Percentiles rank a stretch among this genome's conserved stretches.
phyloP scores from a whole-genome alignment of 2,888 invertebrate genomes.

The Nomada ruficornis region DNA sequence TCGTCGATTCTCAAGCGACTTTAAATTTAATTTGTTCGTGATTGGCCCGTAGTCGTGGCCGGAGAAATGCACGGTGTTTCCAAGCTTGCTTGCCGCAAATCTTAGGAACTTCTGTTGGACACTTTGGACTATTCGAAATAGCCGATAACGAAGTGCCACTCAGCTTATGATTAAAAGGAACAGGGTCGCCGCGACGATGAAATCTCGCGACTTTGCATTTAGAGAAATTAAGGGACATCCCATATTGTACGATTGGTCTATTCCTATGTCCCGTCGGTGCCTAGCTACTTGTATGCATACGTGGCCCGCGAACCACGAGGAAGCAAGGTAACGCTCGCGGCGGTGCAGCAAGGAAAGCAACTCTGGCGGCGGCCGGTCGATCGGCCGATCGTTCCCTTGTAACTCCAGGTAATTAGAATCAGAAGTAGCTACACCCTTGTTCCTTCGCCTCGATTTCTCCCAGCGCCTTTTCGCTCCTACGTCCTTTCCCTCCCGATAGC shows the following conservation, averaged over 20 bases:
- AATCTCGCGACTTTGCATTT: no score
- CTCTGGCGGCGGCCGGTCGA: conserved; percentile 23
- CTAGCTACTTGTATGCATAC: conserved; percentile 20
- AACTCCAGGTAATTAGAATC: conserved; percentile 76
- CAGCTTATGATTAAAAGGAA: no score
- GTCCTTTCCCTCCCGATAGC: conserved; percentile 20
- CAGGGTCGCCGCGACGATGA: no score
- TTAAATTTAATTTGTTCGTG: no score
- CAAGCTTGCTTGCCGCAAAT: no score
- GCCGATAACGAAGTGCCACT: no score
- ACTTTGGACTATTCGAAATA: no score
- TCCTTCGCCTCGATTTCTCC: conserved; percentile 40
- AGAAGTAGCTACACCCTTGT: conserved; percentile 67
- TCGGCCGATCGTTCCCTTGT: conserved; percentile 69
- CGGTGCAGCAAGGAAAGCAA: conserved; percentile 35
- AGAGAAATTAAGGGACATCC: conserved; percentile 17
- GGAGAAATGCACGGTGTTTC: no score
- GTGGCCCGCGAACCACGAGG: conserved; percentile 65
- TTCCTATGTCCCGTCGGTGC: conserved; percentile 37
- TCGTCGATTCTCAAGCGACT: no score
- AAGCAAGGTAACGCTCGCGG: conserved; percentile 59
- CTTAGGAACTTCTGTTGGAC: no score
- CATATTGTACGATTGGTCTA: conserved; percentile 46
- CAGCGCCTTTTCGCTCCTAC: conserved; percentile 44
- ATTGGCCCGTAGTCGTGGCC: no score